These are phyloP conservation scores for Porphyrio hochstetteri DNA, from an alignment of 2,113 vertebrate species.

Conservation along the genomic window DNA sequence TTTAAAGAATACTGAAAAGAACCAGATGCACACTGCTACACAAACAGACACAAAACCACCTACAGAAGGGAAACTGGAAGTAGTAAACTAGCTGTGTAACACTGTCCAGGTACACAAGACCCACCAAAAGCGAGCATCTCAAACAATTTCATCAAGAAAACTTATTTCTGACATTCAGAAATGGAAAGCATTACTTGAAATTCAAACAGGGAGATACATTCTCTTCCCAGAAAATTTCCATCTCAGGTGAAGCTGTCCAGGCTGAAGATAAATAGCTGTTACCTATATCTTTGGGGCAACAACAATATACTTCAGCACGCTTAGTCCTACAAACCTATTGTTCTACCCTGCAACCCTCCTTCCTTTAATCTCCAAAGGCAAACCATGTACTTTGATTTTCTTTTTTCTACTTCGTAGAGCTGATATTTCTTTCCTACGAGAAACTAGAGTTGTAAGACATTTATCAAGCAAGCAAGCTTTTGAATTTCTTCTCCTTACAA, in stretches of 20 bases:
- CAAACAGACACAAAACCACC: not conserved
- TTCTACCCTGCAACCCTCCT: not conserved
- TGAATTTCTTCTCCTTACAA: constrained; percentile 20
- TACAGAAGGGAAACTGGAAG: not conserved
- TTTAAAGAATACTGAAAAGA: not conserved
- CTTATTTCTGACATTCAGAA: not conserved
- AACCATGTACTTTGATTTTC: not conserved
- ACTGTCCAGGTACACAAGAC: not conserved
- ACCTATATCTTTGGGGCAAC: not conserved
- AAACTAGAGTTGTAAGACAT: not conserved
- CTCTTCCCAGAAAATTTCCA: not conserved
- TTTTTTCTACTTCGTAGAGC: not conserved
- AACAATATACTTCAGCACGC: not conserved
- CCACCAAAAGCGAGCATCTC: not conserved
- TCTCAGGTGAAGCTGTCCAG: not conserved
- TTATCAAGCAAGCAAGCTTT: constrained; percentile 40
- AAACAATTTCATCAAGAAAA: not conserved
- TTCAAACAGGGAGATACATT: not conserved
- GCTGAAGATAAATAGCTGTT: not conserved
- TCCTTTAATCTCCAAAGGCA: not conserved
- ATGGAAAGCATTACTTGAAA: not conserved
- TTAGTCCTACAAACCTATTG: not conserved
- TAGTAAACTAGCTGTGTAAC: not conserved
- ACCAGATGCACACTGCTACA: not conserved
- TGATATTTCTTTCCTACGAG: not conserved